Conservation (phyloP, 2,797 vertebrate genomes). For the Nannoperca australis region DNA sequence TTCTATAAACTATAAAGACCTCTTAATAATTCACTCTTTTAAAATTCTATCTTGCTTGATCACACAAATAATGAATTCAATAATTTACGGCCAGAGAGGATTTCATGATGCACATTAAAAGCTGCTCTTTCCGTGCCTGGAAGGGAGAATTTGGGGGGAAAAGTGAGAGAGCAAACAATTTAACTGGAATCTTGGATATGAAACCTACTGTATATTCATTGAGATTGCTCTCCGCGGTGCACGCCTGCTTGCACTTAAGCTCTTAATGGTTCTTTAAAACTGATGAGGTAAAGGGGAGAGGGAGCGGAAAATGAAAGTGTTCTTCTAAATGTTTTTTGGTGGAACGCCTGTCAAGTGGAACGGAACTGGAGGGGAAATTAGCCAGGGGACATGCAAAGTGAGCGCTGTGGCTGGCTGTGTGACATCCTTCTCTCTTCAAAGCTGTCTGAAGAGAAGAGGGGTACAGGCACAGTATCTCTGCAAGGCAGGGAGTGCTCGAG, state of each 20-base stretch:
- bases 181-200: slow-evolving; percentile 38
- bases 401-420: slow-evolving; percentile 53
- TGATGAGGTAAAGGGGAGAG: slow-evolving; percentile 63
- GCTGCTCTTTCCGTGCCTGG: slow-evolving; percentile 40
- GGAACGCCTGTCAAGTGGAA: slow-evolving; percentile 78
- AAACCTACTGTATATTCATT: slow-evolving; percentile 68
- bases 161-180: slow-evolving; percentile 35
- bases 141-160: slow-evolving; percentile 24
- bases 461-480: slow-evolving; percentile 45
- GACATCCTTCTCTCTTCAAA: slow-evolving; percentile 70
- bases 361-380: slow-evolving; percentile 72
- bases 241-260: slow-evolving; percentile 64
- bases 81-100: slow-evolving; percentile 52
- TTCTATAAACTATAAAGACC: slow-evolving; percentile 50
- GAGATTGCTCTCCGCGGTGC: slow-evolving; percentile 36
- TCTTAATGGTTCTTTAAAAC: slow-evolving; percentile 74
- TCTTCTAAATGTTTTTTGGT: slow-evolving; percentile 74
- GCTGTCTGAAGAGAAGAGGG: slow-evolving; percentile 18
- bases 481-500: slow-evolving; percentile 43
- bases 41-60: slow-evolving; percentile 56
- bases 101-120: slow-evolving; percentile 59
- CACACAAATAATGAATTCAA: slow-evolving; percentile 58
- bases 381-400: slow-evolving; percentile 73
- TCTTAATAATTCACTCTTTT: slow-evolving; percentile 62
- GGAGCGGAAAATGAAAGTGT: slow-evolving; percentile 75